A percentile compares a stretch with the other conserved stretches of the same genome.
These are phyloP conservation scores for Clivina fossor DNA, from an alignment of 2,888 invertebrate genomes.

Conservation along the genomic window DNA sequence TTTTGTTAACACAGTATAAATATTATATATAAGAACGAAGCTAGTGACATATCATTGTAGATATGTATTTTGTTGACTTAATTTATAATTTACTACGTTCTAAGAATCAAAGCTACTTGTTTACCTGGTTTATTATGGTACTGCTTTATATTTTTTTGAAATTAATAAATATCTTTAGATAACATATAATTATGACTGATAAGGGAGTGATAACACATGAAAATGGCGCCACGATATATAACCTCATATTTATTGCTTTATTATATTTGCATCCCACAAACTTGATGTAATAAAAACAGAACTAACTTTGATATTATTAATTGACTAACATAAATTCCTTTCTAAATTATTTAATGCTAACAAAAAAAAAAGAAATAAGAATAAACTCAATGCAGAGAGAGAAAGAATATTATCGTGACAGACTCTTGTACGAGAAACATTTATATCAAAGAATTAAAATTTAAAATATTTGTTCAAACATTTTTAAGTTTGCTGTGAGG, in stretches of 20 bases:
- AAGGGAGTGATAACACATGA: conserved; percentile 29
- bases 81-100: conserved; percentile 15
- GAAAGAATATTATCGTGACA: no score
- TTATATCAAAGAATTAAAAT: no score
- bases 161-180: conserved; percentile 41
- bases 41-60: no score
- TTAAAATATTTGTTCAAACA: no score
- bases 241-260: conserved; percentile 22
- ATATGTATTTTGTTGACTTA: no score
- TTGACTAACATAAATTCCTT: not conserved
- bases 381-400: no score
- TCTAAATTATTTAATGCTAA: no score
- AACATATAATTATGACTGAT: conserved; percentile 40
- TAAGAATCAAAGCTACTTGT: conserved; percentile 26
- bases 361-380: no score
- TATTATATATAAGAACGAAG: no score
- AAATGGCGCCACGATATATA: conserved; percentile 23
- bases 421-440: no score
- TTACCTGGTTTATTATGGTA: conserved; percentile 9
- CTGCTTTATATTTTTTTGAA: conserved; percentile 33
- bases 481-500: no score
- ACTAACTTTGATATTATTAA: not conserved
- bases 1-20: no score
- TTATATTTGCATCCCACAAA: conserved; percentile 10
- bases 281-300: not conserved